Base-by-base conservation (phyloP, 2,797 vertebrate genomes). In the Esox lucius region DNA sequence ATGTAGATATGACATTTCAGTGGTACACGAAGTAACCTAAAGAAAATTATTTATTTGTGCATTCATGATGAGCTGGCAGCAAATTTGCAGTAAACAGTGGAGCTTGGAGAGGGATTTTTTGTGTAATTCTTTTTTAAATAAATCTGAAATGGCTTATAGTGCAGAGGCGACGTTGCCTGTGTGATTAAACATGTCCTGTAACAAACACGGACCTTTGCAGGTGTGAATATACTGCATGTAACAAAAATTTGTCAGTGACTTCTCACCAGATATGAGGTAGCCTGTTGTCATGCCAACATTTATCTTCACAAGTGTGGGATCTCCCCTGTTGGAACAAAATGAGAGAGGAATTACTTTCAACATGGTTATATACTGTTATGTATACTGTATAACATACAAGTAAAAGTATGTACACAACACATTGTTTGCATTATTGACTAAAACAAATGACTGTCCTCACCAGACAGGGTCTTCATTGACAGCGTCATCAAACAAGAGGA, bases 211-310 rank as follows among this genome's bases (percentile, higher is more conserved):
- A 16, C 64, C 64, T 33, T 66, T 33, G 5, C 16, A 33, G 31
- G 62, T 65, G 62, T 12, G 56, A 46, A 22, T n/a, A 22, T 9
- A n/a, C 1, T 22, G 17, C 26, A 33, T 35, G 46, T 26, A 7
- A 31, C 24, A 19, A 6, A 61, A 26, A 46, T 68, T 16, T n/a
- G 39, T 53, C 46, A 8, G 9, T 35, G 71, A 75, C 67, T 31
- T 79, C 91, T 96, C 94, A 99, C 98, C 98, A 90, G 97, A 99
- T 94, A 99, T 94, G 96, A 99, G 97, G 96, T 99, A 99, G 95
- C 98, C 98, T 93, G 97, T 95, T 89, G 96, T 95, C 91, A 96
- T 94, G 89, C 95, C 95, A 92, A 99, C 93, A 89, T 98, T 99
- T 91, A 96, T 92, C 89, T 96, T 96, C 90, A 96, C 96, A 90